Evolutionary conservation across 2,113 vertebrate genomes (phyloP).

Genomic region (Etheostoma spectabile): DNA sequence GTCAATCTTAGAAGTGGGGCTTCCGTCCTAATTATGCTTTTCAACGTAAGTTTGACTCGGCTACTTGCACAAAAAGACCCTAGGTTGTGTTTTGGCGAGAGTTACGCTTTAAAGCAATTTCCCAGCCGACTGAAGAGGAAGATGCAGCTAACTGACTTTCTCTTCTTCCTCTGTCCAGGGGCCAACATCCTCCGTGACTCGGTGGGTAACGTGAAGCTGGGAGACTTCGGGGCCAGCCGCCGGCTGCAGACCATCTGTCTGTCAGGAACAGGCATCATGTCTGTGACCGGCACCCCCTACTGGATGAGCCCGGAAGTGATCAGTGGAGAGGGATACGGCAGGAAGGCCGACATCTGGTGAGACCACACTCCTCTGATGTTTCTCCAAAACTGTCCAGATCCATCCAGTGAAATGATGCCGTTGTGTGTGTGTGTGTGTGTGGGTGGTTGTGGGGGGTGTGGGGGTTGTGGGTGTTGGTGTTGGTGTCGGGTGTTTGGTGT

Average conservation of each 20-base stretch:
- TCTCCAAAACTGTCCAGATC: not conserved
- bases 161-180: slow-evolving; percentile 80
- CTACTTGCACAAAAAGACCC: too few species aligned
- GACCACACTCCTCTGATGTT: slow-evolving; percentile 32
- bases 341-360: slow-evolving; percentile 99
- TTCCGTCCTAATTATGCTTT: too few species aligned
- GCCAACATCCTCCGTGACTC: slow-evolving; percentile 98
- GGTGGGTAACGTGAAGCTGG: slow-evolving; percentile 96
- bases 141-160: not conserved
- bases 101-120: not conserved
- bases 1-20: too few species aligned
- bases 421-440: not conserved
- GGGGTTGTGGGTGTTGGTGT: too few species aligned
- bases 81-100: too few species aligned
- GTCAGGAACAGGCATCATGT: slow-evolving; percentile 97
- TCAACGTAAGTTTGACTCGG: too few species aligned
- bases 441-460: too few species aligned
- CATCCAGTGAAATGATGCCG: not conserved
- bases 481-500: too few species aligned
- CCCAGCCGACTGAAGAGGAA: not conserved
- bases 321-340: slow-evolving; percentile 97
- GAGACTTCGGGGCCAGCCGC: slow-evolving; percentile 98
- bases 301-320: slow-evolving; percentile 99
- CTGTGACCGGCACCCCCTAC: slow-evolving; percentile 97
- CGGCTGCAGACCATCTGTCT: slow-evolving; percentile 98